Base-by-base conservation (phyloP, 2,888 invertebrate genomes). In the Brachyopa scutellaris region DNA sequence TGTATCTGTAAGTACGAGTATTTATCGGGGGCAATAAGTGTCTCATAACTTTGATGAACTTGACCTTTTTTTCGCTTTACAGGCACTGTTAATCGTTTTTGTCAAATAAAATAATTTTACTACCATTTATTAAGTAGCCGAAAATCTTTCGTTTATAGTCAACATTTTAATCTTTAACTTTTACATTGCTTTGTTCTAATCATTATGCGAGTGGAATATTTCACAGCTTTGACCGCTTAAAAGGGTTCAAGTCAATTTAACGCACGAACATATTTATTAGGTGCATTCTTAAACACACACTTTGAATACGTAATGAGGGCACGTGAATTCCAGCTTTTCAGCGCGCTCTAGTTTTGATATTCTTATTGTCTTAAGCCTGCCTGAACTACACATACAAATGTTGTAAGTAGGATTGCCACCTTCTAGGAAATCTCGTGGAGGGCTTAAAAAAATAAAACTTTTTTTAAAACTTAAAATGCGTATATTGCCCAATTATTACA, bases 11-110 rank as follows among this genome's bases (percentile, higher is more conserved):
- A 53, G n/a, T n/a, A n/a, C n/a, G n/a, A n/a, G 19, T 31, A 55
- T 40, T 53, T 33, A 19, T 33, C 26, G 38, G 15, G 7, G 15
- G 13, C 47, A 62, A 47, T 62, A 36, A 62, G 45, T 36, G 33
- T 13, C 31, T 61, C 31, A 62, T 62, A 49, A 62, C 62, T 36
- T 23, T 17, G 15, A 23, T 49, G 62, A 62, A 49, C 62, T 49
- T 62, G 62, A 62, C 62, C 62, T 49, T 62, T 61, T 45, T 47
- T 36, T 36, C 23, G 23, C 36, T 17, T 55, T 55, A 11, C 8
- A 21, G 55, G 26, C 7, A 4, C 23, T 23, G 23, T 5, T 36
- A 62, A 62, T 36, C 36, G 49, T 8, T 47, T 26, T 62, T 21
- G 23, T 23, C 8, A 49, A 36, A 7, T 26, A 45, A 17, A n/a